Conservation (phyloP, 2,888 invertebrate genomes). For the Philhelius pedissequus region DNA sequence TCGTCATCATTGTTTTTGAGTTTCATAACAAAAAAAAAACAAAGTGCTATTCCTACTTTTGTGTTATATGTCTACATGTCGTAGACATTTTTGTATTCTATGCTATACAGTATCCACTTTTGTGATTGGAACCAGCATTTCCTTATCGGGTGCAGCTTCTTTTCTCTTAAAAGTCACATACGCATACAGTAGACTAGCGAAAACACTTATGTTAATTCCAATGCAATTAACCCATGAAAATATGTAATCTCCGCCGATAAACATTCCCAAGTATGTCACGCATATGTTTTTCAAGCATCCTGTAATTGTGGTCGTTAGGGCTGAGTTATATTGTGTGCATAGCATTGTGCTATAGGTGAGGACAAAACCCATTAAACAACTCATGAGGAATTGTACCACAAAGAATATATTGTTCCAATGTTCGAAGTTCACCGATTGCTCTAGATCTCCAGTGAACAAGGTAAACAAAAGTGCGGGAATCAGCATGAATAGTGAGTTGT, state of each 20-base stretch:
- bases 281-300: slow-evolving; percentile 98
- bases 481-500: slow-evolving; percentile 94
- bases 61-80: slow-evolving; percentile 14
- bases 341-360: slow-evolving; percentile 96
- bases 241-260: slow-evolving; percentile 98
- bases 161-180: slow-evolving; percentile 87
- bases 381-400: slow-evolving; percentile 88
- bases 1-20: slow-evolving; percentile 21
- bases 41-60: slow-evolving; percentile 25
- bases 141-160: slow-evolving; percentile 77
- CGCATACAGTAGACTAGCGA: slow-evolving; percentile 91
- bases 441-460: slow-evolving; percentile 87
- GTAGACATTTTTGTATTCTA: slow-evolving; percentile 19
- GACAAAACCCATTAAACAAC: slow-evolving; percentile 98
- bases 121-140: slow-evolving; percentile 72
- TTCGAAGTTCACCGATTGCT: slow-evolving; percentile 83
- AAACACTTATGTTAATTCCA: slow-evolving; percentile 96
- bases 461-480: slow-evolving; percentile 86
- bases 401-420: slow-evolving; percentile 89
- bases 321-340: slow-evolving; percentile 97
- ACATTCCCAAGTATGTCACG: slow-evolving; percentile 98
- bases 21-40: slow-evolving; percentile 52
- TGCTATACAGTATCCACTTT: slow-evolving; percentile 71
- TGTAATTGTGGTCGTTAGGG: slow-evolving; percentile 98
- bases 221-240: slow-evolving; percentile 96